Conservation (phyloP, 2,113 vertebrate genomes). For the Gymnogyps californianus region DNA sequence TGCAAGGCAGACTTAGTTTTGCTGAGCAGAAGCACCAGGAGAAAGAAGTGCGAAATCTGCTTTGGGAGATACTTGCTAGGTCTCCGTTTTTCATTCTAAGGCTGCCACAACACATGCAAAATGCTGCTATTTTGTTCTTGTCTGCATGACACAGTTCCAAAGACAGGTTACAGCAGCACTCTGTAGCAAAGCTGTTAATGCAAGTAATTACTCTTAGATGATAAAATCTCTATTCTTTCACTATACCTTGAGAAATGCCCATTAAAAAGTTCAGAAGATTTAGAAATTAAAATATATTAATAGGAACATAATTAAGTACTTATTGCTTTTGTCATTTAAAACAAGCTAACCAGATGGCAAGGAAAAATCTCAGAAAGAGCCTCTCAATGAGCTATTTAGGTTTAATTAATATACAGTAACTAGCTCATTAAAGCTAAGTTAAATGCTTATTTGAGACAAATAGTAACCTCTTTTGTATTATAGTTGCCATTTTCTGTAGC, state of each 20-base stretch:
- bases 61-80: neutral
- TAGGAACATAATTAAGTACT: slow-evolving; percentile 64
- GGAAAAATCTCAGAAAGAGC: slow-evolving; percentile 38
- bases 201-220: slow-evolving; percentile 41
- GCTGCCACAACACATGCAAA: neutral
- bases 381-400: slow-evolving; percentile 56
- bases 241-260: slow-evolving; percentile 44
- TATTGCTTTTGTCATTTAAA: slow-evolving; percentile 67
- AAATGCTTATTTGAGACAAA: slow-evolving; percentile 65
- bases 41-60: neutral
- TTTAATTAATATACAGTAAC: slow-evolving; percentile 68
- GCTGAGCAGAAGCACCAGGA: neutral
- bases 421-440: slow-evolving; percentile 58
- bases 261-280: slow-evolving; percentile 57
- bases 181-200: slow-evolving; percentile 16
- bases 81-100: neutral
- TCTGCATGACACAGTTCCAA: neutral
- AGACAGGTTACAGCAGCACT: neutral
- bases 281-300: slow-evolving; percentile 61
- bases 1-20: neutral
- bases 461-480: slow-evolving; percentile 8
- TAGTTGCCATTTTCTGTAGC: neutral
- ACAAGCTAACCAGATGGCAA: slow-evolving; percentile 63
- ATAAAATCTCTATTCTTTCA: slow-evolving; percentile 44
- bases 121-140: neutral